Percentiles rank a stretch among this genome's conserved stretches.
phyloP scores from a whole-genome alignment of 2,888 invertebrate species.

The Holacanthella duospinosa region DNA sequence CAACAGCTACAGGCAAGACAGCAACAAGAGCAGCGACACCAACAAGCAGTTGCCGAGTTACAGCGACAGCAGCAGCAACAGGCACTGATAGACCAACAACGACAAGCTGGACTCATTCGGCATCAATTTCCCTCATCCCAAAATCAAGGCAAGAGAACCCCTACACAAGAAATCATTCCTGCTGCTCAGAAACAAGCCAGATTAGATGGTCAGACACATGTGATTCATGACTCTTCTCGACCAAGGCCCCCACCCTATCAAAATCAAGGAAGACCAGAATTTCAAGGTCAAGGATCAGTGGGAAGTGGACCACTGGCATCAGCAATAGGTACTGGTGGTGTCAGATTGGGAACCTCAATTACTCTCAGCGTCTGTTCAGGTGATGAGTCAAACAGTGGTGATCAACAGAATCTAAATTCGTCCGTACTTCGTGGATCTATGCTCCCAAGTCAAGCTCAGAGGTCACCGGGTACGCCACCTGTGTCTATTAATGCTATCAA shows the following conservation, averaged over 20 bases:
- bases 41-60: neutral
- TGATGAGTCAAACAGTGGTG: neutral
- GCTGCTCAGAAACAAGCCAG: neutral
- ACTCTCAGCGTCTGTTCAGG: conserved; percentile 27
- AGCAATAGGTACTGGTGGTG: neutral
- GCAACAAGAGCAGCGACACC: neutral
- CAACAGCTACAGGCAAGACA: neutral
- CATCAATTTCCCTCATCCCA: neutral
- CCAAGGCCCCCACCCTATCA: neutral
- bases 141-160: neutral
- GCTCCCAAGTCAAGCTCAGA: neutral
- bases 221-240: neutral
- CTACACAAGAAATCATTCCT: neutral
- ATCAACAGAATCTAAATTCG: neutral
- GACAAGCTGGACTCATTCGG: neutral
- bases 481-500: conserved; percentile 4
- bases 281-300: neutral
- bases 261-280: neutral
- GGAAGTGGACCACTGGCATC: neutral
- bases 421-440: neutral
- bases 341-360: conserved; percentile 24
- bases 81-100: neutral
- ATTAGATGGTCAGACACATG: neutral
- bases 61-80: conserved; percentile 13
- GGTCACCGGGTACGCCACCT: neutral